Percentiles rank a stretch among this genome's conserved stretches.
phyloP scores from a whole-genome alignment of 2,888 invertebrate genomes.

The Drosophila recens region DNA sequence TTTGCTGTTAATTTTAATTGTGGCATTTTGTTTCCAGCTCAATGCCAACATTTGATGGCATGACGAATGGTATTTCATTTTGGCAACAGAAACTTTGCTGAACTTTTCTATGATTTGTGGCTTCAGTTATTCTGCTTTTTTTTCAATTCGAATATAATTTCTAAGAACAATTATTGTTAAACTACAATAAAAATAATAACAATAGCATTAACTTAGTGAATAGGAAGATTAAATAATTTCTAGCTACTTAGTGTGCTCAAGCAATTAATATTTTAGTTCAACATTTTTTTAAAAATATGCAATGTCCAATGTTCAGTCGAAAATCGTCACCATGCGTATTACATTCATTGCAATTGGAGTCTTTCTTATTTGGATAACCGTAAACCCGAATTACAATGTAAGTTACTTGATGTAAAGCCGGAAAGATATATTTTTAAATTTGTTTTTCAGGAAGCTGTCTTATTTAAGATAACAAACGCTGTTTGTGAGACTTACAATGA shows the following conservation, averaged over 20 bases:
- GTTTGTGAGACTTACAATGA: too few relatives aligned
- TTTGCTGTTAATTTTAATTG: constrained; percentile 73
- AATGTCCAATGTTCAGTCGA: neutral
- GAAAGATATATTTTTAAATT: too few relatives aligned
- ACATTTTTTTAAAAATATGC: too few relatives aligned
- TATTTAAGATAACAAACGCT: too few relatives aligned
- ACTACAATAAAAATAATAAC: too few relatives aligned
- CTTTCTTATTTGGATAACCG: neutral
- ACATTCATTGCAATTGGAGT: neutral
- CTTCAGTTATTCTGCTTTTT: neutral
- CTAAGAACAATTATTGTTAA: too few relatives aligned
- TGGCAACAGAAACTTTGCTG: neutral
- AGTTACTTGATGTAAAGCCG: neutral
- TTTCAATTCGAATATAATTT: neutral
- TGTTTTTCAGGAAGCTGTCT: too few relatives aligned
- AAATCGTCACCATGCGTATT: neutral
- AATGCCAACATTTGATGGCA: constrained; percentile 34
- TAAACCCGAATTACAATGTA: neutral
- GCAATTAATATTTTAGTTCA: neutral
- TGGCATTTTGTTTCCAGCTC: constrained; percentile 43
- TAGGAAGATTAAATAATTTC: too few relatives aligned
- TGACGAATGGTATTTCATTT: constrained; percentile 24
- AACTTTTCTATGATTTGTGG: neutral
- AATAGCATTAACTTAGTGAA: too few relatives aligned
- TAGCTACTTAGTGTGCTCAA: neutral